A percentile compares a stretch with the other conserved stretches of the same genome.
These are phyloP conservation scores for Tetraodon nigroviridis DNA, from an alignment of 2,113 vertebrate species.

Conservation along the genomic window DNA sequence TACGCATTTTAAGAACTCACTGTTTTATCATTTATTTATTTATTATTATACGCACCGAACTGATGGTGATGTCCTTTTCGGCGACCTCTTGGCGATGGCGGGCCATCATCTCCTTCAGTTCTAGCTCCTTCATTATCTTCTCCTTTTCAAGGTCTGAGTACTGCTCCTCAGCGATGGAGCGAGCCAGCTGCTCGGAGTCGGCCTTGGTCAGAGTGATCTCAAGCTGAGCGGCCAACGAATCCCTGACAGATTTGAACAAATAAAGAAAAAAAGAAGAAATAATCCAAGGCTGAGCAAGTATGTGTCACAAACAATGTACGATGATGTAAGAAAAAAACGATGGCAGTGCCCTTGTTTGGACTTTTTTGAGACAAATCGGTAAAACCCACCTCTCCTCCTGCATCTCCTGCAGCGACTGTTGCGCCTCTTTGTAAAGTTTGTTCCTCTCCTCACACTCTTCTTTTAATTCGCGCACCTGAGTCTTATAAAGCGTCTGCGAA, in stretches of 20 bases:
- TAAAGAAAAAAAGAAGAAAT: neutral
- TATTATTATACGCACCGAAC: slow-evolving; percentile 77
- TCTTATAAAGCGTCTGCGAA: slow-evolving; percentile 93
- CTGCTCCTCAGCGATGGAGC: slow-evolving; percentile 97
- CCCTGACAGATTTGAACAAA: slow-evolving; percentile 68
- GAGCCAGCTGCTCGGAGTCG: slow-evolving; percentile 94
- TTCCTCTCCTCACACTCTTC: slow-evolving; percentile 96
- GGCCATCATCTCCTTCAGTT: slow-evolving; percentile 99
- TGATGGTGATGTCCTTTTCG: slow-evolving; percentile 93
- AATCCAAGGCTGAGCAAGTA: neutral
- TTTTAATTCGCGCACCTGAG: slow-evolving; percentile 95
- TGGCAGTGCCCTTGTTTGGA: neutral
- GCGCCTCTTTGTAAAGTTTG: slow-evolving; percentile 91
- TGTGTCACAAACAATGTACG: neutral
- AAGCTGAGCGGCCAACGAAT: slow-evolving; percentile 93
- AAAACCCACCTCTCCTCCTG: slow-evolving; percentile 88
- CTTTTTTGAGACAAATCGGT: neutral
- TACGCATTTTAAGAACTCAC: too few relatives aligned
- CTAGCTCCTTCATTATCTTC: slow-evolving; percentile 99
- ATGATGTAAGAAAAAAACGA: neutral
- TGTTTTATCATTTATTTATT: too few relatives aligned
- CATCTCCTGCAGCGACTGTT: slow-evolving; percentile 90
- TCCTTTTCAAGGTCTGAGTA: slow-evolving; percentile 98
- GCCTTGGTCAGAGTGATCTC: slow-evolving; percentile 98
- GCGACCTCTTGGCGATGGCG: slow-evolving; percentile 91